Base-by-base conservation (phyloP, 2,888 invertebrate genomes). In the Conops quadrifasciatus region DNA sequence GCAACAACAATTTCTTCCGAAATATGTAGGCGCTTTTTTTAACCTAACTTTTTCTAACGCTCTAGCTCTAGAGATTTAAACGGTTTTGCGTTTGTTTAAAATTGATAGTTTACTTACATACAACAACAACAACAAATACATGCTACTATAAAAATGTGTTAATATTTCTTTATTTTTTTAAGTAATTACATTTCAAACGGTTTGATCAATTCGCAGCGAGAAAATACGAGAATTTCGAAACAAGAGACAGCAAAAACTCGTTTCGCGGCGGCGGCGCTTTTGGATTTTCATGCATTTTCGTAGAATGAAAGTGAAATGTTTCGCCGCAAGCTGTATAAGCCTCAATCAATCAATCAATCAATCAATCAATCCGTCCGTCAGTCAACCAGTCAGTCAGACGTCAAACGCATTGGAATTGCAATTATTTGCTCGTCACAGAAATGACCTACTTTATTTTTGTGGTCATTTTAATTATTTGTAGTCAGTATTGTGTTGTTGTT, bases 291-390 rank as follows among this genome's bases (percentile, higher is more conserved):
- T 36, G 9, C 43, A 24, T 67, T 47, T 47, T 26, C 67, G 74
- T 75, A 77, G 78, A 80, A 81, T 77, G 80, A 80, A 80, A 80
- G 81, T 79, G 80, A 81, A 81, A 77, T 74, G 68, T 21, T 53
- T 53, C 24, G 11, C 24, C n/a, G 13, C 21, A 21, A 3, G 19
- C 7, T 19, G 30, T 30, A 26, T 3, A 26, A 28, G 30, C 26
- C 21, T 53, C 58, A 24, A 53, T n/a, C 19, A 24, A 19, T 65
- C 21, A 45, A 63, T 16, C 45, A 45, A 45, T 26, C 16, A 26
- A 64, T 21, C 49, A 47, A 21, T 45, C 21, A 45, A 77, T 77
- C 71, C 36, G 73, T 73, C 74, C 74, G 78, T 80, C 80, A 24
- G 1, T 9, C 79, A 74, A 67, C 72, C 67, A 74, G 74, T 74